Base-by-base conservation (phyloP, 1,140 invertebrate species). In the Spodoptera frugiperda region DNA sequence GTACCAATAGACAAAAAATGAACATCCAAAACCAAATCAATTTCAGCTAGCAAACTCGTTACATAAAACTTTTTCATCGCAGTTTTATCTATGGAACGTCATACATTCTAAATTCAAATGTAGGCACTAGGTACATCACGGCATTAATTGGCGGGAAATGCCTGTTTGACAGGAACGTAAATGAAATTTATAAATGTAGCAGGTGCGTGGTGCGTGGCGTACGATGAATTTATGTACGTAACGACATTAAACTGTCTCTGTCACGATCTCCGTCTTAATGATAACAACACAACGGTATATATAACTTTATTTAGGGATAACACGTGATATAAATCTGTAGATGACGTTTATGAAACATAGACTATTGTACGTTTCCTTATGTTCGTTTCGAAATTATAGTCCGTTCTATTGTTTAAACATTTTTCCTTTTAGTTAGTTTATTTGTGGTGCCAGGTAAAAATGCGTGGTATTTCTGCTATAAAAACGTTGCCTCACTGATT, bases 171-270 rank as follows among this genome's bases (percentile, higher is more conserved):
- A 49, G 55, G 54, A 14, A 8, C 15, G 33, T 39, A 30, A 73
- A 73, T 49, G 55, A 70, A 49, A 70, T 73, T 73, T 61, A 73
- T 73, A 73, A 59, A 73, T 48, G 44, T 30, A 73, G 49, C 70
- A 73, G 70, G 70, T 73, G 71, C 44, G 33, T 71, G 70, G 70
- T 73, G 71, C 44, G 33, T 71, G 53, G 17, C 19, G 48, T 44
- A 33, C 55, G 10, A 73, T 46, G 14, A 73, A 48, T 73, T 61
- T 73, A 73, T 73, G 68, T 25, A 15, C 53, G 15, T 57, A 57
- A 57, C 12, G 14, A 73, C 55, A 61, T 72, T 12, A 61, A 73
- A 73, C 54, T 59, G 71, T 73, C 44, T 19, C 55, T 48, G 11
- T 49, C 8, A 21, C 25, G 71, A 61, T 59, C 55, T 55, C 14